phyloP scores from a whole-genome alignment of 2,113 vertebrate species.

The Cebidichthys violaceus region DNA sequence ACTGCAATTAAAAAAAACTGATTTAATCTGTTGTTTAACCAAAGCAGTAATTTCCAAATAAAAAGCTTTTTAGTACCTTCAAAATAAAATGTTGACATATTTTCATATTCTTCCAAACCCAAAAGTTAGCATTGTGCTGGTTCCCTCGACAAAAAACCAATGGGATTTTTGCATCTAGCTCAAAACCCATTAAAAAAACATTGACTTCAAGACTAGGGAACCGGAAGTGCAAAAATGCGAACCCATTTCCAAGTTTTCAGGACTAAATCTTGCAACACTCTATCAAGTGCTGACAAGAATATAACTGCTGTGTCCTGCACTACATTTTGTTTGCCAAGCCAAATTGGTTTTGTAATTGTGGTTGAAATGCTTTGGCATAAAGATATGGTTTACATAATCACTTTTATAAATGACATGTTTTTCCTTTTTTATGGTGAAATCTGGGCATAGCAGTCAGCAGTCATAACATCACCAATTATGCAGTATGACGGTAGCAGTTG shows the following conservation, averaged over 20 bases:
- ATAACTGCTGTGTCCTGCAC: background rate
- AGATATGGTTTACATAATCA: background rate
- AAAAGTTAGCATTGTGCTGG: no score
- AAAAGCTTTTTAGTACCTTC: background rate
- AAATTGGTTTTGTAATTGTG: no score
- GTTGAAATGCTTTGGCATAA: background rate
- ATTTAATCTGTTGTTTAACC: constrained; percentile 1
- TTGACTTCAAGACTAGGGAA: no score
- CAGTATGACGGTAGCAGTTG: background rate
- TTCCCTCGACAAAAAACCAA: no score
- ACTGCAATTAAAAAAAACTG: background rate
- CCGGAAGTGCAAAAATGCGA: no score
- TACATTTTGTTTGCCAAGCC: background rate
- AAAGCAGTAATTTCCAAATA: background rate
- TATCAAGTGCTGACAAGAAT: background rate
- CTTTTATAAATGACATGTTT: background rate
- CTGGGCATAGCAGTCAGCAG: background rate
- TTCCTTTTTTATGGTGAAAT: background rate
- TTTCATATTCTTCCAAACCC: no score
- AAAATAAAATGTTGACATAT: constrained; percentile 5
- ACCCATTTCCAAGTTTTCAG: no score
- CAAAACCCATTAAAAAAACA: no score
- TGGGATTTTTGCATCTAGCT: no score
- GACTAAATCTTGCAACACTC: no score
- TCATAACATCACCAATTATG: background rate